Evolutionary conservation across 2,888 invertebrate genomes (phyloP).

Genomic region (Disparrhopalites patrizii): DNA sequence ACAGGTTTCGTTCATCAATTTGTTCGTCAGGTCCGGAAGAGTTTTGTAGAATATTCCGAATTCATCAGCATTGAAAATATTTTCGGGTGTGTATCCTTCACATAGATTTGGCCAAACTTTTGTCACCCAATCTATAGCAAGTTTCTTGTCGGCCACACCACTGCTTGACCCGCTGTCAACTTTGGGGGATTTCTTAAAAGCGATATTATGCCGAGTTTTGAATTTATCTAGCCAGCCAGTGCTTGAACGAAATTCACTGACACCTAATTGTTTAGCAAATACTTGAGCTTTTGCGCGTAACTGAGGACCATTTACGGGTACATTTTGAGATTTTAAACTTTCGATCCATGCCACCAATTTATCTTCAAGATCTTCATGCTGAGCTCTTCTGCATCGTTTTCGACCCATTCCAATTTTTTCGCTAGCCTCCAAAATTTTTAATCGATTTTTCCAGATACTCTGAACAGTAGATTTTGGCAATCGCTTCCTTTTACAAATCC

Average conservation of each 20-base stretch:
- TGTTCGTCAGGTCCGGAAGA: constrained; percentile 26
- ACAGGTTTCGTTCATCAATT: constrained; percentile 31
- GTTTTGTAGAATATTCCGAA: constrained; percentile 33
- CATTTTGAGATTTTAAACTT: constrained; percentile 49
- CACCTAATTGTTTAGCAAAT: constrained; percentile 28
- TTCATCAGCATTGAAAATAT: constrained; percentile 37
- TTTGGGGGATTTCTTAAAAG: constrained; percentile 37
- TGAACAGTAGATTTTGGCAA: constrained; percentile 31
- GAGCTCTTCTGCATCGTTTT: constrained; percentile 25
- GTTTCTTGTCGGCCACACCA: constrained; percentile 27
- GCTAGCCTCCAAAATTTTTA: constrained; percentile 26
- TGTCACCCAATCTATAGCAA: constrained; percentile 47
- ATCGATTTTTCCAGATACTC: constrained; percentile 33
- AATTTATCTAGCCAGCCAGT: constrained; percentile 49
- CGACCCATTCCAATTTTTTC: constrained; percentile 18
- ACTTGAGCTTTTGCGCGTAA: constrained; percentile 35
- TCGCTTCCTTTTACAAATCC: constrained; percentile 23
- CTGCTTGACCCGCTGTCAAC: constrained; percentile 44
- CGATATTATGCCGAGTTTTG: constrained; percentile 47
- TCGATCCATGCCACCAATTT: constrained; percentile 36
- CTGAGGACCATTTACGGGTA: constrained; percentile 43
- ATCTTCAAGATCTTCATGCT: constrained; percentile 33
- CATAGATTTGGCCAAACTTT: constrained; percentile 39
- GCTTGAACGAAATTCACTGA: constrained; percentile 45
- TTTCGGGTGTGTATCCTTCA: constrained; percentile 21